Evolutionary conservation across 2,888 invertebrate genomes (phyloP), one percentile per base, ranked within the genome.

Genomic region (Trilocha varians): DNA sequence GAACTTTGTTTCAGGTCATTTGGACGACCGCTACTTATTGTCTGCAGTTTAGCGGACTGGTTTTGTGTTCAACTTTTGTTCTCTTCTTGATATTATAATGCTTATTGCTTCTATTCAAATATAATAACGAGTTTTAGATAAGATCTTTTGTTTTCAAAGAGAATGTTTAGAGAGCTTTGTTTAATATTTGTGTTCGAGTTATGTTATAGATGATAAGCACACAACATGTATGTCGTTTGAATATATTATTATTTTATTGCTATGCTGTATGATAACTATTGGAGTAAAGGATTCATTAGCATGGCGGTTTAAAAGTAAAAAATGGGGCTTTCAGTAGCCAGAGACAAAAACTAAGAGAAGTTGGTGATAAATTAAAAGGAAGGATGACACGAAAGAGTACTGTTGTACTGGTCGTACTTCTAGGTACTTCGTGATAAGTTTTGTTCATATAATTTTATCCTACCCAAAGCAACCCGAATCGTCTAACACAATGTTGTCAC

Each of bases 1-100:
- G 8, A 13, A 37, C 38, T 39, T 25, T 36, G 38, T 39, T 42
- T 45, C 48, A 45, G 53, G 52, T 50, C 52, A 53, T 53, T 50
- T 44, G 48, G 35, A 32, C 41, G 44, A 38, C 46, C 45, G 43
- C 41, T 48, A 44, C 18, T 45, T 39, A 34, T 33, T 39, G 40
- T 18, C 37, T 42, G 44, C 42, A 35, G 43, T 45, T 25, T 9
- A 25, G 25, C 25, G 25, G 11, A 25, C 25, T 11, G 25, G 25
- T 25, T 25, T 25, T 25, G 18, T 18, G 5, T 18, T 8, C 18
- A 5, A 5, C 18, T 8, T 5, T 18, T 18, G 8, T 18, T 18
- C 18, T 8, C 8, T 18, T 8, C 18, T 18, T 18, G 8, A 18
- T 18, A 5, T 18, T 18, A 18, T 18, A 6, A 18, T 18, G 5